A percentile compares a stretch with the other conserved stretches of the same genome.
Evolutionary conservation across 1,140 invertebrate genomes (phyloP).

Genomic region (Drosophila ogumai): DNA sequence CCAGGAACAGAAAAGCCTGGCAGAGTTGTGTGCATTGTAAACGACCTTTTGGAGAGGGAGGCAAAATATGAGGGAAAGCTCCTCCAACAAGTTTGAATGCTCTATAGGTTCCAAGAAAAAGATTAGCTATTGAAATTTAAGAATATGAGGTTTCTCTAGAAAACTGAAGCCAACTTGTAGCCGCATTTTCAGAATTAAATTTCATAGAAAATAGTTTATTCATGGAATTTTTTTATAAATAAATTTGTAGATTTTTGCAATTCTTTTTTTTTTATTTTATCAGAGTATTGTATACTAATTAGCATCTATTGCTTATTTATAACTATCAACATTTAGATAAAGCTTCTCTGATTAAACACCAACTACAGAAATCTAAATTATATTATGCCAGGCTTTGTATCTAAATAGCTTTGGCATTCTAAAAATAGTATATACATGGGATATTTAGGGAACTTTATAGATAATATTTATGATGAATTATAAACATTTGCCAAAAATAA

Average conservation of each 20-base stretch:
- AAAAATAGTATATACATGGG: neutral
- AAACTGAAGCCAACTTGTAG: neutral
- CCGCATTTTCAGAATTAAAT: neutral
- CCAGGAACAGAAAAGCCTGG: slow-evolving; percentile 4
- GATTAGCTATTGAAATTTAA: slow-evolving; percentile 1
- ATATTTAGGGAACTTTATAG: slow-evolving; percentile 2
- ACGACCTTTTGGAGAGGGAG: slow-evolving; percentile 6
- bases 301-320: neutral
- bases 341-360: neutral
- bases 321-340: too few relatives aligned
- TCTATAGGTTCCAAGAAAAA: slow-evolving; percentile 12
- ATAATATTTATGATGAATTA: neutral
- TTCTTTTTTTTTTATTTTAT: neutral
- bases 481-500: slow-evolving; percentile 8
- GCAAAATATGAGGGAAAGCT: neutral
- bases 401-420: neutral
- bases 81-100: slow-evolving; percentile 2
- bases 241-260: neutral
- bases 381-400: neutral
- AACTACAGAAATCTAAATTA: neutral
- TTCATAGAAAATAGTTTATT: neutral
- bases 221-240: neutral
- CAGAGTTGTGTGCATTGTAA: slow-evolving; percentile 38
- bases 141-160: neutral
- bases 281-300: neutral